Conservation (phyloP, 2,113 vertebrate species). For the Jacana jacana region DNA sequence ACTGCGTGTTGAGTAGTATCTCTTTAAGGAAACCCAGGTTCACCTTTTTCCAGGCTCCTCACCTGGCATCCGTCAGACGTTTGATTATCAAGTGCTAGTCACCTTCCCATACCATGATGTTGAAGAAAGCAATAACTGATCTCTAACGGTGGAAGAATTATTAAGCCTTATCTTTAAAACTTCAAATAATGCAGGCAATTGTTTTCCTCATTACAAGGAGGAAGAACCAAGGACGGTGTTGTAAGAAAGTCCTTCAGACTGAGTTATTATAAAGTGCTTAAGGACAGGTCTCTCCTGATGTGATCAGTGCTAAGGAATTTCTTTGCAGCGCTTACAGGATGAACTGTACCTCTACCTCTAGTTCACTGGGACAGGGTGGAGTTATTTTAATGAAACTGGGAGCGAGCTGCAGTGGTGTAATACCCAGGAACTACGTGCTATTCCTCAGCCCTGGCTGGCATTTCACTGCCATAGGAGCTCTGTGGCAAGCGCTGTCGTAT, state of each 20-base stretch:
- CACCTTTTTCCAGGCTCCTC: background rate
- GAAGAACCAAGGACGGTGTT: background rate
- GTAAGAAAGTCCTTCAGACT: background rate
- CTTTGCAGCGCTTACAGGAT: background rate
- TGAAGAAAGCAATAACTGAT: background rate
- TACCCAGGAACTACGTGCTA: background rate
- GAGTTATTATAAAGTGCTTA: background rate
- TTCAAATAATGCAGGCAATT: background rate
- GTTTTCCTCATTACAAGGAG: background rate
- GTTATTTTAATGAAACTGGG: background rate
- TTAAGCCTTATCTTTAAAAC: background rate
- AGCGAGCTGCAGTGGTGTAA: background rate
- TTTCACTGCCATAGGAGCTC: background rate
- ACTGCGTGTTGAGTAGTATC: background rate
- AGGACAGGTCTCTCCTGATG: background rate
- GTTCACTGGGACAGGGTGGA: background rate
- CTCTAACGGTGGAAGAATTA: background rate
- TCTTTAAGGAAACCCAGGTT: background rate
- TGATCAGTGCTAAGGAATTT: background rate
- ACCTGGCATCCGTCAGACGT: background rate
- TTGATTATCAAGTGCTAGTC: background rate
- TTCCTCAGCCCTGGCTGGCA: background rate
- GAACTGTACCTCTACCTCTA: background rate
- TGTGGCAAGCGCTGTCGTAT: background rate
- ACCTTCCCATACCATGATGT: background rate